phyloP scores from a whole-genome alignment of 2,888 invertebrate genomes.

The Erebia palarica region DNA sequence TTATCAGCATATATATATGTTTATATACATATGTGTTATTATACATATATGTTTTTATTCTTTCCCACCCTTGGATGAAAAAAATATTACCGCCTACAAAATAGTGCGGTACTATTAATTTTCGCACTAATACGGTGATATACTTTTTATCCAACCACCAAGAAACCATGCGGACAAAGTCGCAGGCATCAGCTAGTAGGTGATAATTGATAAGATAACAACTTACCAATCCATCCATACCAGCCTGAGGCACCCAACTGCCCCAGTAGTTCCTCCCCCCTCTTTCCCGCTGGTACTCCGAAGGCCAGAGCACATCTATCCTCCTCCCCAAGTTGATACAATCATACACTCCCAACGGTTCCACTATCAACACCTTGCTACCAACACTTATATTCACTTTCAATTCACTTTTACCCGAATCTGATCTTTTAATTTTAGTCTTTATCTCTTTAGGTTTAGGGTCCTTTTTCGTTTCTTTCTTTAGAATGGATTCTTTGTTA shows the following conservation, averaged over 20 bases:
- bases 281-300: slow-evolving; percentile 91
- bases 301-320: slow-evolving; percentile 98
- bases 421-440: slow-evolving; percentile 72
- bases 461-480: slow-evolving; percentile 64
- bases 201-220: not conserved
- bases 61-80: too few species aligned
- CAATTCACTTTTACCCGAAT: slow-evolving; percentile 67
- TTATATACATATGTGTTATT: too few species aligned
- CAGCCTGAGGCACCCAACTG: slow-evolving; percentile 93
- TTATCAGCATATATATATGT: too few species aligned
- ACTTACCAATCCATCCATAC: slow-evolving; percentile 94
- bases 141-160: too few species aligned
- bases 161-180: too few species aligned
- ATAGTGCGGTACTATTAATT: too few species aligned
- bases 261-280: slow-evolving; percentile 95
- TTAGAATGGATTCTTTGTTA: slow-evolving; percentile 58
- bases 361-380: slow-evolving; percentile 73
- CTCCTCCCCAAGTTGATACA: slow-evolving; percentile 94
- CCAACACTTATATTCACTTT: slow-evolving; percentile 72
- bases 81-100: too few species aligned
- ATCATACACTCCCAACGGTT: slow-evolving; percentile 88
- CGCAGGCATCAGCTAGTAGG: too few species aligned
- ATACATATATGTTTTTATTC: too few species aligned
- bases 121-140: too few species aligned
- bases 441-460: slow-evolving; percentile 69